phyloP scores from a whole-genome alignment of 2,797 vertebrate genomes.

The Peromyscus eremicus region DNA sequence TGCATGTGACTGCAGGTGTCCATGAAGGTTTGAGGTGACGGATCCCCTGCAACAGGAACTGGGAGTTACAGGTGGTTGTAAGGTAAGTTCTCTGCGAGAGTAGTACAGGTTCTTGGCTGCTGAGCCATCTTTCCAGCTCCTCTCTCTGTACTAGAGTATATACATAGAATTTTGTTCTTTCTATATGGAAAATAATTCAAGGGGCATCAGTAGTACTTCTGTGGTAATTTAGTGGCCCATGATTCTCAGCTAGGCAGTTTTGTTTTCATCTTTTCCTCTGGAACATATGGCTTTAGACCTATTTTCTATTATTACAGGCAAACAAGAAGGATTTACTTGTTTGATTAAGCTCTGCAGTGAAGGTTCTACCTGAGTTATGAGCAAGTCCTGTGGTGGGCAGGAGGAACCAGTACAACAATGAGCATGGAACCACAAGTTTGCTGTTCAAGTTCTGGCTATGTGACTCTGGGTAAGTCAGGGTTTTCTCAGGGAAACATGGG shows the following conservation, averaged over 20 bases:
- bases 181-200: conserved; percentile 33
- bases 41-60: not conserved
- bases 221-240: not conserved
- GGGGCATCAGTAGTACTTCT: conserved; percentile 18
- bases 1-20: not conserved
- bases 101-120: not conserved
- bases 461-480: conserved; percentile 22
- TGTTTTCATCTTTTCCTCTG: conserved; percentile 39
- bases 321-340: conserved; percentile 18
- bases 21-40: not conserved
- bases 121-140: not conserved
- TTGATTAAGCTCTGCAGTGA: conserved; percentile 11
- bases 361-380: not conserved
- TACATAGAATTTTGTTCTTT: not conserved
- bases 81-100: not conserved
- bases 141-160: not conserved
- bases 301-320: conserved; percentile 34
- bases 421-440: not conserved
- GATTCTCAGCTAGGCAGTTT: conserved; percentile 47
- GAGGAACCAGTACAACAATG: not conserved
- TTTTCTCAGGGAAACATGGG: conserved; percentile 54
- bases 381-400: not conserved
- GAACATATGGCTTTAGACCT: conserved; percentile 22
- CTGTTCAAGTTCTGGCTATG: conserved; percentile 19
- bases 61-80: not conserved